Base-by-base conservation (phyloP, 2,797 vertebrate genomes). In the Streptopelia turtur region DNA sequence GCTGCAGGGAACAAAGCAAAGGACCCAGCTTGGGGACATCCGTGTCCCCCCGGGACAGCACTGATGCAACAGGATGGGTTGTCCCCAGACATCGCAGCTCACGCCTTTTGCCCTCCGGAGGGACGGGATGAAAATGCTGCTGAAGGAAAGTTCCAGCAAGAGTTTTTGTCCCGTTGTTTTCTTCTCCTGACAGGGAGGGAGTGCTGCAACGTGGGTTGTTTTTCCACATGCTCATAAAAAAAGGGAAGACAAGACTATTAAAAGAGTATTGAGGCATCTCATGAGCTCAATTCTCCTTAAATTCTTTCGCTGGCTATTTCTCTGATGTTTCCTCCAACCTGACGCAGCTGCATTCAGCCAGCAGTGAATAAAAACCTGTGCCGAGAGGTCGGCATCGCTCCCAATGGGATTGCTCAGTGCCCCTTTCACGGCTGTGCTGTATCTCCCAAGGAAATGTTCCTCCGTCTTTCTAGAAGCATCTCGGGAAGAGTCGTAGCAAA, bases 401-500 rank as follows among this genome's bases (percentile, higher is more conserved):
- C 45, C 8, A 0, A 3, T 0, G 21, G 86, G 71, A 30, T 37
- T 82, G 56, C 27, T 71, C 4, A 7, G 43, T 3, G 17, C 20
- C 49, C 23, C 7, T 9, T 69, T 65, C 45, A 49, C 9, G 41
- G 12, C 53, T 47, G 47, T 17, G 18, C 33, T 18, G 9, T 47
- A 7, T 43, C 30, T 55, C 61, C 45, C 28, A 33, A 16, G 50
- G 39, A 52, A 80, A 60, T 9, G 56, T 20, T 52, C 52, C 69
- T 56, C 0, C 0, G 55, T 28, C 9, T 1, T 65, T 55, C 23
- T 14, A 70, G 74, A 47, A 23, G 9, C 49, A 39, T 16, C 27
- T 30, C 10, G 2, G 59, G 57, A 65, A 22, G 27, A 39, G 33
- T 20, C 18, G 1, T 3, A 49, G 65, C 49, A 87, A 63, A 27